phyloP scores from a whole-genome alignment of 2,113 vertebrate genomes.

The Ameiurus melas region DNA sequence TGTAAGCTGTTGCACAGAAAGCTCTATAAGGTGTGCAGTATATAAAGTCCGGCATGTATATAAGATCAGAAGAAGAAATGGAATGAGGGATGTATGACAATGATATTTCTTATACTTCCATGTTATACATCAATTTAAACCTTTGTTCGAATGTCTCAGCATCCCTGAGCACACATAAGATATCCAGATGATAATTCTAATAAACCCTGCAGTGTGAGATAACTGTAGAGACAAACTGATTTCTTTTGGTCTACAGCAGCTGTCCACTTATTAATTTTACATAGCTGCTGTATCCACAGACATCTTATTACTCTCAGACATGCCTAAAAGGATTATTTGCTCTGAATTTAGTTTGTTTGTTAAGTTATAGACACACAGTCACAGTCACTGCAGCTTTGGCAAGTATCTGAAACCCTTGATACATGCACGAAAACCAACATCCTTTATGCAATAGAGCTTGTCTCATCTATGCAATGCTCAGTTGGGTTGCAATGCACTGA shows the following conservation, averaged over 20 bases:
- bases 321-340: not conserved
- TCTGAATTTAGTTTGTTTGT: not conserved
- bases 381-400: not conserved
- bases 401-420: not conserved
- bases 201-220: not conserved
- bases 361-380: not conserved
- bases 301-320: constrained; percentile 3
- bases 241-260: not conserved
- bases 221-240: not conserved
- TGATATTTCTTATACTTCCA: not conserved
- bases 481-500: not conserved
- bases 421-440: not conserved
- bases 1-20: not conserved
- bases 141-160: not conserved
- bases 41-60: not conserved
- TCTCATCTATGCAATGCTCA: not conserved
- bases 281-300: constrained; percentile 5
- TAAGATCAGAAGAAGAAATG: not conserved
- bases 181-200: not conserved
- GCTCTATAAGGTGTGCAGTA: not conserved
- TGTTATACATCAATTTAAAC: not conserved
- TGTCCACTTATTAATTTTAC: constrained; percentile 6
- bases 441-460: not conserved
- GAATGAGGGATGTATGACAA: not conserved
- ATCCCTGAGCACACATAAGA: not conserved